Base-by-base conservation (phyloP, 2,113 vertebrate species). In the Australoheros scitulus region DNA sequence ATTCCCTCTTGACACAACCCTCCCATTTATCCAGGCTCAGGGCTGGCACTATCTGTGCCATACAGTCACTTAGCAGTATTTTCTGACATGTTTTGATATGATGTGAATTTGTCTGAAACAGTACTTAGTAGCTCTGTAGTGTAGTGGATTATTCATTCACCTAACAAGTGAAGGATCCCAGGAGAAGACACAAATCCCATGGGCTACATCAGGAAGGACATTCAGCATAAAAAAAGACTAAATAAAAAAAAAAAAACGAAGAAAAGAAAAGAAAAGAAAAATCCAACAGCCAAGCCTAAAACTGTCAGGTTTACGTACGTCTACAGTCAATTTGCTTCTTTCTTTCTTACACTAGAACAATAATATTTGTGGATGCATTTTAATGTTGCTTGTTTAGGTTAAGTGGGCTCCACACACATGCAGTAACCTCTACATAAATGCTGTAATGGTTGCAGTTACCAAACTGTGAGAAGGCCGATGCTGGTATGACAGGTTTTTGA, bases 401-500 rank as follows among this genome's bases (percentile, higher is more conserved):
- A 26, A 26, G 7, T 11, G 2, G 5, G 11, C 9, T 77, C 38
- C 29, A 22, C 24, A 29, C 64, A 70, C 10, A 4, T 18, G 15
- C 1, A 3, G 26, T 17, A 55, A 74, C 74, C 24, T 32, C 34
- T 34, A 6, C 36, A 26, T 29, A 52, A 24, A 61, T 52, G 9
- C 50, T 72, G 80, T 32, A 7, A 41, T 15, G 10, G 13, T 15
- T 80, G 1, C n/a, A 81, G 74, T 93, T 89, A 95, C 95, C 93
- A 32, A 91, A 90, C 3, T 93, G 85, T 22, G 93, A 93, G 60
- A 95, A 87, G 58, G 76, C 32, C 63, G 94, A 95, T 0, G 65
- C 79, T 7, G 93, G 83, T 7, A 65, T 29, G 1, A 52, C 1
- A 5, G 85, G 11, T 85, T 61, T 87, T 43, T 81, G 63, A 56